A percentile compares a stretch with the other conserved stretches of the same genome.
Conservation (phyloP, 2,888 invertebrate genomes). For the Sericinus montela region DNA sequence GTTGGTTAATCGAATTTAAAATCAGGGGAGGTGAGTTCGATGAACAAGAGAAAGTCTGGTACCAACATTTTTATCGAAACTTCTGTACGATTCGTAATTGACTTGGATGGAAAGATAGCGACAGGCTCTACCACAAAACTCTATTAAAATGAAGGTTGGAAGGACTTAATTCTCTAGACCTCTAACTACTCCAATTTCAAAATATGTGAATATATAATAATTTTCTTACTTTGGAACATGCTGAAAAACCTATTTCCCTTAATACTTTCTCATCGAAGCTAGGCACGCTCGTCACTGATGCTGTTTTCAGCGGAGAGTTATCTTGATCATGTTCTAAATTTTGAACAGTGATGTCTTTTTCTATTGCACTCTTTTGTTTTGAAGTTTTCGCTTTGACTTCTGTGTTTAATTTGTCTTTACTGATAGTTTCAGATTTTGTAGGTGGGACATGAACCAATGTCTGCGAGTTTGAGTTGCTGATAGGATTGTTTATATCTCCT, state of each 20-base stretch:
- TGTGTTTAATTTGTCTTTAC: background rate
- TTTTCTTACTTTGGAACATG: conserved; percentile 34
- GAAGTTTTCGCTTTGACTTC: background rate
- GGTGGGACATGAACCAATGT: background rate
- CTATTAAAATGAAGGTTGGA: too few species aligned
- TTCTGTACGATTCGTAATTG: too few species aligned
- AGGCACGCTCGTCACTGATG: conserved; percentile 13
- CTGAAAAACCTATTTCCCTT: conserved; percentile 31
- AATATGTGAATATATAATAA: too few species aligned
- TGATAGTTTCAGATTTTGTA: background rate
- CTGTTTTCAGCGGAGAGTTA: conserved; percentile 20
- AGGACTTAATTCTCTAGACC: too few species aligned
- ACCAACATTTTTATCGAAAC: too few species aligned
- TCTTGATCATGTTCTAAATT: conserved; percentile 18
- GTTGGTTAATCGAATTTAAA: too few species aligned
- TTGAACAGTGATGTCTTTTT: conserved; percentile 9
- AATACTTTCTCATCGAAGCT: conserved; percentile 34
- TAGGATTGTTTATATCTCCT: conserved; percentile 5
- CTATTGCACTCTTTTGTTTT: background rate
- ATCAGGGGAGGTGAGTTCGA: too few species aligned
- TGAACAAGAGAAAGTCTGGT: too few species aligned
- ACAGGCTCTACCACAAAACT: too few species aligned
- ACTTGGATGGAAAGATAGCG: too few species aligned
- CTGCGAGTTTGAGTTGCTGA: background rate
- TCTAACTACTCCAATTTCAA: too few species aligned